Conservation (phyloP, 1,140 invertebrate species). For the Charaxes varanes region DNA sequence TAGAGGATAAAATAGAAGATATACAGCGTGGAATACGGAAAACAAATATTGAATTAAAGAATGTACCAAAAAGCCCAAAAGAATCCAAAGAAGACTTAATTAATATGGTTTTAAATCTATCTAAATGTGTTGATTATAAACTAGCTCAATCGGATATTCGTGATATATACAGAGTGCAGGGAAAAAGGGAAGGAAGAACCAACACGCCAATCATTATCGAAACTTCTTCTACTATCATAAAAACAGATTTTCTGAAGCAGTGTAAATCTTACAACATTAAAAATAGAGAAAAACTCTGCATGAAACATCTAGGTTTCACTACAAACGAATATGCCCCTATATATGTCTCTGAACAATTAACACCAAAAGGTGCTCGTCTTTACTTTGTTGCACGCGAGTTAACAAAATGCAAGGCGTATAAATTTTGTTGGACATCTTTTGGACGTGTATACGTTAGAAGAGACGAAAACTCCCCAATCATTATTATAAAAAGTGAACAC, state of each 20-base stretch:
- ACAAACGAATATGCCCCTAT: background rate
- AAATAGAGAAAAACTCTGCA: background rate
- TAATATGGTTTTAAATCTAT: too few species aligned
- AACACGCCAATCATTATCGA: background rate
- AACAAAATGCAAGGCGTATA: too few species aligned
- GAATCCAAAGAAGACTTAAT: too few species aligned
- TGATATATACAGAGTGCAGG: background rate
- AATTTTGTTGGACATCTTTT: background rate
- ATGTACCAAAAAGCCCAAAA: too few species aligned
- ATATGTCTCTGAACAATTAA: background rate
- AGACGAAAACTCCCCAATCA: background rate
- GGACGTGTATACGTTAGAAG: background rate
- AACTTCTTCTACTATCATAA: background rate
- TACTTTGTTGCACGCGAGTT: too few species aligned
- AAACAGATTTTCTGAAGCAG: background rate
- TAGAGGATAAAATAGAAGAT: too few species aligned
- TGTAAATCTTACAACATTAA: background rate
- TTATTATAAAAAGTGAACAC: background rate
- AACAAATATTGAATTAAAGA: too few species aligned
- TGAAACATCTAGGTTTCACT: background rate
- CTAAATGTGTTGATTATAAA: too few species aligned
- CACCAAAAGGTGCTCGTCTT: background rate
- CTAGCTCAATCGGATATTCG: too few species aligned
- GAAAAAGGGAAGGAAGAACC: background rate
- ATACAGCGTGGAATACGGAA: too few species aligned